A percentile compares a stretch with the other conserved stretches of the same genome.
Evolutionary conservation across 2,113 vertebrate species (phyloP).

Genomic region (Lates calcarifer): DNA sequence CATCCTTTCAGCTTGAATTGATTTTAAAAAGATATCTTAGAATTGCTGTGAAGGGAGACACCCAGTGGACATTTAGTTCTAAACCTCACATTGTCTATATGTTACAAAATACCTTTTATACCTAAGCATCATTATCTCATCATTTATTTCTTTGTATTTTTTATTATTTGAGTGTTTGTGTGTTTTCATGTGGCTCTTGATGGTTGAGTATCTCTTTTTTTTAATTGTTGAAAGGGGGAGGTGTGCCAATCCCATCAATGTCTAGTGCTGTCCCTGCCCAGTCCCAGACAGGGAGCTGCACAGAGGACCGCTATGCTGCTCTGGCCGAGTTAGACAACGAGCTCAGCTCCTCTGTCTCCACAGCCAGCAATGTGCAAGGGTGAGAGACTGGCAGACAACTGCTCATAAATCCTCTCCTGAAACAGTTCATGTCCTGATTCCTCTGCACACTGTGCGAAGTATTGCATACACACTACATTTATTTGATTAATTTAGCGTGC

Average conservation of each 20-base stretch:
- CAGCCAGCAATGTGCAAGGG: slow-evolving; percentile 89
- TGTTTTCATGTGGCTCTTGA: neutral
- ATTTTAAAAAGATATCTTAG: neutral
- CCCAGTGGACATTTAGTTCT: slow-evolving; percentile 5
- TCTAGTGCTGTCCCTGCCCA: slow-evolving; percentile 84
- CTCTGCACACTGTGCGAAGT: neutral
- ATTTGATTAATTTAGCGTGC: neutral
- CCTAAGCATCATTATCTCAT: too few species aligned
- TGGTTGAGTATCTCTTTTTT: neutral
- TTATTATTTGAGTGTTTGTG: neutral
- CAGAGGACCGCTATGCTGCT: slow-evolving; percentile 93
- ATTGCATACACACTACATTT: neutral
- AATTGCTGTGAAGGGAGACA: neutral
- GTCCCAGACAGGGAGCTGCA: slow-evolving; percentile 80
- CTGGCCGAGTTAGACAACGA: slow-evolving; percentile 93
- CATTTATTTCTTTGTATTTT: neutral
- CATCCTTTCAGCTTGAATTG: neutral
- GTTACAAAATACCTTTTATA: neutral
- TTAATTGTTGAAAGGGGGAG: slow-evolving; percentile 67
- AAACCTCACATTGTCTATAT: neutral
- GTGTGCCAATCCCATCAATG: slow-evolving; percentile 80
- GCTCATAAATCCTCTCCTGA: neutral
- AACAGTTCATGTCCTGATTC: neutral
- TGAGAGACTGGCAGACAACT: slow-evolving; percentile 66
- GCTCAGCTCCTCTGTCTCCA: slow-evolving; percentile 87